Evolutionary conservation across 1,140 invertebrate species (phyloP).

Genomic region (Pseudoatta argentina): DNA sequence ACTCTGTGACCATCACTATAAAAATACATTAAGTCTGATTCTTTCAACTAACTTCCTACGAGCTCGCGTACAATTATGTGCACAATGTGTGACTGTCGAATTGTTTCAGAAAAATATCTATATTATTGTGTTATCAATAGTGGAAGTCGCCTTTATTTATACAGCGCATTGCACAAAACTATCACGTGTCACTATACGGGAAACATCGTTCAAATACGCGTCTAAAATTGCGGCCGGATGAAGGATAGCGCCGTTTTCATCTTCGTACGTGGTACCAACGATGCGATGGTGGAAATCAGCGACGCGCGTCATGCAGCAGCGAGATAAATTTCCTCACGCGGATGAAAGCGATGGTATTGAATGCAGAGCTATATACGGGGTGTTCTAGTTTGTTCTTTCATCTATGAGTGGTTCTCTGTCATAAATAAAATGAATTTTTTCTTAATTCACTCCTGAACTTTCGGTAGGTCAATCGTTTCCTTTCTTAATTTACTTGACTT

Average conservation of each 20-base stretch:
- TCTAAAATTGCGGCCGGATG: constrained; percentile 54
- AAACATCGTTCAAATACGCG: constrained; percentile 11
- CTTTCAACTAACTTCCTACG: background rate
- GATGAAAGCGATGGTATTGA: constrained; percentile 54
- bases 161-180: background rate
- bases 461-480: too few species aligned
- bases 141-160: constrained; percentile 16
- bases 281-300: constrained; percentile 45
- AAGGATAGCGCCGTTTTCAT: constrained; percentile 56
- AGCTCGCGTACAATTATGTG: background rate
- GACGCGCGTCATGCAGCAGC: constrained; percentile 33
- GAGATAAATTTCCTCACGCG: constrained; percentile 61
- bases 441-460: too few species aligned
- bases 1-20: background rate
- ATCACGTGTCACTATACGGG: background rate
- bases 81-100: background rate
- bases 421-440: too few species aligned
- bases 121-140: background rate
- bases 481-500: too few species aligned
- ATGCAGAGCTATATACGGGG: constrained; percentile 13
- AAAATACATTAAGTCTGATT: background rate
- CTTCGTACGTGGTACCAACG: constrained; percentile 28
- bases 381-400: background rate
- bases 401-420: background rate
- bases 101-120: constrained; percentile 15